Conservation (phyloP, 2,797 vertebrate genomes). For the Sciurus vulgaris region DNA sequence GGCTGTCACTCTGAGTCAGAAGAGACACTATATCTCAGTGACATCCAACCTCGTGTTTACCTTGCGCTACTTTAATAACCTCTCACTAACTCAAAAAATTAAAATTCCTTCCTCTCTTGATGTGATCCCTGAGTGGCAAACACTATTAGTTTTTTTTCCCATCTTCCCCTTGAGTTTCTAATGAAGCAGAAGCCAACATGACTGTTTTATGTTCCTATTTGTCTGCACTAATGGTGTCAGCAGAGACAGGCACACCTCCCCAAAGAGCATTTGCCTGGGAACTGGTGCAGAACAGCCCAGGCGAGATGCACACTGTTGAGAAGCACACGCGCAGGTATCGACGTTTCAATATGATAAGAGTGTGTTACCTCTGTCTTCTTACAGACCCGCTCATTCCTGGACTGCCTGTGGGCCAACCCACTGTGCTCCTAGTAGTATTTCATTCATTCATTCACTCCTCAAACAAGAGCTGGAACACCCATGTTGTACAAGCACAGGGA, state of each 20-base stretch:
- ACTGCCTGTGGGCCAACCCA: background rate
- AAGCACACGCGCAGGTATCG: background rate
- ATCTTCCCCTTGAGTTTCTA: constrained; percentile 74
- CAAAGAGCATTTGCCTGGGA: background rate
- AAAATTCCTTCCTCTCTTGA: constrained; percentile 81
- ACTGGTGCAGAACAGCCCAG: background rate
- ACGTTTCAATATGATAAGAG: background rate
- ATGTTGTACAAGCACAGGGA: rapidly evolving
- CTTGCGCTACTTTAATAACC: constrained; percentile 54
- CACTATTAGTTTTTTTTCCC: background rate
- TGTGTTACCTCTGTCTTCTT: background rate
- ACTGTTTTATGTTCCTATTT: constrained; percentile 55
- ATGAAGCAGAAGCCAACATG: constrained; percentile 68
- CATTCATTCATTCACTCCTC: background rate
- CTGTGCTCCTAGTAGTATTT: background rate
- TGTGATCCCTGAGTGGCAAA: constrained; percentile 74
- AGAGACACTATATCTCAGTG: constrained; percentile 38
- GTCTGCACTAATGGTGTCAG: constrained; percentile 63
- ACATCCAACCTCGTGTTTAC: constrained; percentile 62
- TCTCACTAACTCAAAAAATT: constrained; percentile 76
- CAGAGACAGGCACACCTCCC: constrained; percentile 34
- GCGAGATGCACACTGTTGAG: background rate
- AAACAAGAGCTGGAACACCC: background rate
- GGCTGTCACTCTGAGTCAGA: constrained; percentile 48
- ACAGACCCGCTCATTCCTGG: background rate